Percentiles rank a stretch among this genome's conserved stretches.
Conservation (phyloP, 2,888 invertebrate species). For the Rhodophaea formosa region DNA sequence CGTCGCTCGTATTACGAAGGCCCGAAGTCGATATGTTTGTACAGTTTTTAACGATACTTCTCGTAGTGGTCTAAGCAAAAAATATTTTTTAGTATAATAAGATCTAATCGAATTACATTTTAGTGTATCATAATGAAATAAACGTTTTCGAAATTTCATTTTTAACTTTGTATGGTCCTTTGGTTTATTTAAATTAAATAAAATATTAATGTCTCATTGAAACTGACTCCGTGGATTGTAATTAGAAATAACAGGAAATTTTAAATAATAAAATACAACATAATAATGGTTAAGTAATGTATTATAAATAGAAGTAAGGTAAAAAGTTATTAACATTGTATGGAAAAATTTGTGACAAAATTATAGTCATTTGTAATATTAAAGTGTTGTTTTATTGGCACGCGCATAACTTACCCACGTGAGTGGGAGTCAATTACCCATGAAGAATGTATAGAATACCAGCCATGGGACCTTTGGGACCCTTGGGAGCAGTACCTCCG, state of each 20-base stretch:
- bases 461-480: too few relatives aligned
- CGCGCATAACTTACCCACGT: background rate
- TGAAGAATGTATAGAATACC: too few relatives aligned
- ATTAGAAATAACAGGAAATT: slow-evolving; percentile 77
- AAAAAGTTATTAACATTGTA: slow-evolving; percentile 82
- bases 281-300: slow-evolving; percentile 78
- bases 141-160: slow-evolving; percentile 65
- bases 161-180: slow-evolving; percentile 63
- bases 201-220: slow-evolving; percentile 56
- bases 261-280: slow-evolving; percentile 77
- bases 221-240: slow-evolving; percentile 72
- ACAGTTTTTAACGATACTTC: slow-evolving; percentile 79
- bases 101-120: slow-evolving; percentile 80
- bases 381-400: slow-evolving; percentile 68
- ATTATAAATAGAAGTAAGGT: slow-evolving; percentile 79
- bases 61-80: slow-evolving; percentile 76
- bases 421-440: too few relatives aligned
- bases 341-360: slow-evolving; percentile 82
- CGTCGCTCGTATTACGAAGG: too few relatives aligned
- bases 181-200: slow-evolving; percentile 58
- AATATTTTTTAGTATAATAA: slow-evolving; percentile 77
- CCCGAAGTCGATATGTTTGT: slow-evolving; percentile 65
- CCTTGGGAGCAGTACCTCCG: too few relatives aligned
- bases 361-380: slow-evolving; percentile 83
- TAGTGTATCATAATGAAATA: slow-evolving; percentile 74